A percentile compares a stretch with the other conserved stretches of the same genome.
These are phyloP conservation scores for Procambarus virginalis DNA, from an alignment of 1,140 invertebrate species.

Conservation along the genomic window DNA sequence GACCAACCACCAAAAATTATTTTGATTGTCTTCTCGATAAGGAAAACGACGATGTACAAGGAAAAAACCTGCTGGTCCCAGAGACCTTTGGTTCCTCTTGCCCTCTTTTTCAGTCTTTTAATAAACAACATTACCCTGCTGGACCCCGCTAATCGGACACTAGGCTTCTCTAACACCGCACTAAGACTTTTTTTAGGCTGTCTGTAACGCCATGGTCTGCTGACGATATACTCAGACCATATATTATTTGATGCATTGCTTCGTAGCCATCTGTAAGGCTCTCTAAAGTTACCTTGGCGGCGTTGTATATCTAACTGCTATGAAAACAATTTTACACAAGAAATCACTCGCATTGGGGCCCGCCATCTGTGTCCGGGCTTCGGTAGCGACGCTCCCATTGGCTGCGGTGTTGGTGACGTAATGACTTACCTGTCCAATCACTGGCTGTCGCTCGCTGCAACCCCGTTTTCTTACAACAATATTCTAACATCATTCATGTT, in stretches of 20 bases:
- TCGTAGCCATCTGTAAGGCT: not conserved
- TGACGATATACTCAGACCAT: not conserved
- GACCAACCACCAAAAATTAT: not conserved
- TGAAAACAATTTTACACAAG: slow-evolving; percentile 52
- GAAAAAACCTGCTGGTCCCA: slow-evolving; percentile 1
- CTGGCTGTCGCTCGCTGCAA: not conserved
- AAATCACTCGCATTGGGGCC: slow-evolving; percentile 37
- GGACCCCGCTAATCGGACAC: slow-evolving; percentile 29
- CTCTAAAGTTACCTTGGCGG: not conserved
- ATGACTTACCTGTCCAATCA: slow-evolving; percentile 17
- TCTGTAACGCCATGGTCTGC: not conserved
- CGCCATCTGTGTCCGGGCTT: slow-evolving; percentile 43
- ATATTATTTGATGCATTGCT: not conserved
- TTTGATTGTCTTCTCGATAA: not conserved
- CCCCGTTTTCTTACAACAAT: not conserved
- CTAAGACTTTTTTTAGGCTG: no score
- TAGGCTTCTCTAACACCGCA: no score
- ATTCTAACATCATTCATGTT: not conserved
- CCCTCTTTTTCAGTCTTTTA: slow-evolving; percentile 50
- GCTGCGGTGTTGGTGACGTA: slow-evolving; percentile 30
- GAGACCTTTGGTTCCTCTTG: slow-evolving; percentile 26
- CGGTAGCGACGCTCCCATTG: slow-evolving; percentile 36
- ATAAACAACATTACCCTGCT: slow-evolving; percentile 41
- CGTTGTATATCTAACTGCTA: not conserved
- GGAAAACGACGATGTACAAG: slow-evolving; percentile 11